phyloP scores from a whole-genome alignment of 2,113 vertebrate species.

The Crotalus tigris region DNA sequence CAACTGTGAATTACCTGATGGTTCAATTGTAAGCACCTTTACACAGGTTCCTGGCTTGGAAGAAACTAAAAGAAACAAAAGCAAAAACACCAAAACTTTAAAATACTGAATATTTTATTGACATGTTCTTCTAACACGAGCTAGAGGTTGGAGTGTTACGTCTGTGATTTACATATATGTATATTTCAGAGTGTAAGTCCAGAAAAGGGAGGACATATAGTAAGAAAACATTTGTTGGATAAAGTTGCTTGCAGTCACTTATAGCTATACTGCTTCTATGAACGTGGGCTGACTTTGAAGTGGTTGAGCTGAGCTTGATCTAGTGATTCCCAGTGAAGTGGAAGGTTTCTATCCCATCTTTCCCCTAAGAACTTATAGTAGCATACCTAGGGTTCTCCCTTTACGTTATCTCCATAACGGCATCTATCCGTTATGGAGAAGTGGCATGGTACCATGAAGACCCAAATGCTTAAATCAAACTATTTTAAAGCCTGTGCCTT shows the following conservation, averaged over 20 bases:
- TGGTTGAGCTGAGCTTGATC: not conserved
- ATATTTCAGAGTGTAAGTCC: not conserved
- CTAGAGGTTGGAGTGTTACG: not conserved
- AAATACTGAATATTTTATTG: slow-evolving; percentile 38
- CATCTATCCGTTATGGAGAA: not conserved
- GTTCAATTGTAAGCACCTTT: slow-evolving; percentile 90
- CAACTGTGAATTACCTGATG: slow-evolving; percentile 78
- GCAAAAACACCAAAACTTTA: slow-evolving; percentile 11
- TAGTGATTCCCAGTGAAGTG: not conserved
- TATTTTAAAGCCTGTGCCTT: too few species aligned
- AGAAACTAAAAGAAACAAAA: slow-evolving; percentile 75
- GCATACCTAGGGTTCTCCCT: not conserved
- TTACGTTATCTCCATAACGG: not conserved
- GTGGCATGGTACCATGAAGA: not conserved
- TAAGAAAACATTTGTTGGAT: too few species aligned
- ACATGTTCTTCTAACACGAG: not conserved
- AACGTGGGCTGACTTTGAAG: not conserved
- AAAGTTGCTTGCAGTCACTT: too few species aligned
- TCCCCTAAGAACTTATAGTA: not conserved
- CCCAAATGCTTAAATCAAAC: not conserved
- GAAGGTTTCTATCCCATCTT: not conserved
- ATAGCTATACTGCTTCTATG: not conserved
- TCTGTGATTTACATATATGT: not conserved
- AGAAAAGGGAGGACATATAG: too few species aligned
- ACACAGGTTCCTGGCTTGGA: slow-evolving; percentile 94